These are phyloP conservation scores for Euura saliciscinereae DNA, from an alignment of 1,140 invertebrate species.

Conservation along the genomic window DNA sequence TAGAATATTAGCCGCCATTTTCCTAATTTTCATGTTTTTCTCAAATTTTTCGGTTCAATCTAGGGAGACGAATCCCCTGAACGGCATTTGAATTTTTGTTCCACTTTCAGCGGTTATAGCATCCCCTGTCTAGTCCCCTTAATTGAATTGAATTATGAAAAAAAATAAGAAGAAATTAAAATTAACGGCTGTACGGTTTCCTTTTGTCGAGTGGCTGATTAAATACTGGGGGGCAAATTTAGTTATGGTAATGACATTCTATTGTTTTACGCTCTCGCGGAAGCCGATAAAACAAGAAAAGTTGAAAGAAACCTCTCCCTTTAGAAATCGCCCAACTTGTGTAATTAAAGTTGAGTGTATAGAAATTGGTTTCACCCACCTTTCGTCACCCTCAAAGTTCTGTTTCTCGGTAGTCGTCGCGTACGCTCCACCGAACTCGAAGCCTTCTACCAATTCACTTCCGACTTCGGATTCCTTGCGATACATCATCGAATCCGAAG, in stretches of 20 bases:
- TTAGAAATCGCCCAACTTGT: not conserved
- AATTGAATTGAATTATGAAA: too few species aligned
- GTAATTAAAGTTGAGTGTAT: not conserved
- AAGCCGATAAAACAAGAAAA: not conserved
- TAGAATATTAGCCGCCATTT: too few species aligned
- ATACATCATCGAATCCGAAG: conserved; percentile 33
- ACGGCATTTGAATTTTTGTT: too few species aligned
- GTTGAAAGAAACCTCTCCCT: not conserved
- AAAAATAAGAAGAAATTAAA: too few species aligned
- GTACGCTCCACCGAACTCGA: conserved; percentile 32
- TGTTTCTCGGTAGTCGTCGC: conserved; percentile 38
- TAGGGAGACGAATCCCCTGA: too few species aligned
- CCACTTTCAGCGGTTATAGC: too few species aligned
- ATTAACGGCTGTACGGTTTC: too few species aligned
- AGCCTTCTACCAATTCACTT: conserved; percentile 28
- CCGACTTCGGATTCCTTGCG: conserved; percentile 45
- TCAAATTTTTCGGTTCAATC: too few species aligned
- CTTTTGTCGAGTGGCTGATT: too few species aligned
- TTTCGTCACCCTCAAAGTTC: conserved; percentile 17
- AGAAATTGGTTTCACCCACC: not conserved
- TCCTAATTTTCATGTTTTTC: too few species aligned
- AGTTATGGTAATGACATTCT: not conserved
- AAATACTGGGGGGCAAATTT: too few species aligned
- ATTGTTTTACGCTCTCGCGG: not conserved
- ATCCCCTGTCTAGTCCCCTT: too few species aligned